phyloP scores from a whole-genome alignment of 64 coral and sea anemone species.

The Cladopsammia gracilis region DNA sequence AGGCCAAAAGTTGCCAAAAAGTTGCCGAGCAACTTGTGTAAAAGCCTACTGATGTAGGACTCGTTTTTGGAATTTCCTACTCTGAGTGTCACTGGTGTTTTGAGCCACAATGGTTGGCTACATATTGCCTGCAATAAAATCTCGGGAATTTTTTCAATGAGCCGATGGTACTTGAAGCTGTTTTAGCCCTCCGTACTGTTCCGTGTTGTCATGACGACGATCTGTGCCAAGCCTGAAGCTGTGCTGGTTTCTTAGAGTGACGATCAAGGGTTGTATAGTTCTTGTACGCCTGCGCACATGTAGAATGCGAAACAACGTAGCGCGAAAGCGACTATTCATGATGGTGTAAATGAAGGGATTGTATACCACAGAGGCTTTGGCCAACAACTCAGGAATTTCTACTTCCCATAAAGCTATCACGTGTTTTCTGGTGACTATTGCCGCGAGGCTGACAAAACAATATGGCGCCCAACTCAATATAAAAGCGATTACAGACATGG shows the following conservation, averaged over 20 bases:
- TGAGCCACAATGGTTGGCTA: too few species aligned
- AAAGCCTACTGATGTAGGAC: too few species aligned
- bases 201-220: not conserved
- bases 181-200: not conserved
- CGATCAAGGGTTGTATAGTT: not conserved
- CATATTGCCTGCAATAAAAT: too few species aligned
- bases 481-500: slow-evolving; percentile 35
- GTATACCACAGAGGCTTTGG: slow-evolving; percentile 82
- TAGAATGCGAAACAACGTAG: slow-evolving; percentile 2
- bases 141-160: too few species aligned
- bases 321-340: slow-evolving; percentile 44
- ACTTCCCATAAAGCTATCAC: slow-evolving; percentile 30
- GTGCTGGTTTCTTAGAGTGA: not conserved
- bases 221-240: not conserved
- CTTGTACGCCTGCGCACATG: not conserved
- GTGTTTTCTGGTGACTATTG: slow-evolving; percentile 11
- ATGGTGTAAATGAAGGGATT: slow-evolving; percentile 72
- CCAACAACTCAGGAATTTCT: slow-evolving; percentile 76
- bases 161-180: not conserved
- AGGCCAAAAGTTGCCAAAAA: too few species aligned
- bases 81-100: too few species aligned
- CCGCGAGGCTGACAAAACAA: slow-evolving; percentile 57
- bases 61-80: too few species aligned
- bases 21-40: too few species aligned
- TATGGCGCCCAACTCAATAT: slow-evolving; percentile 84